phyloP scores from a whole-genome alignment of 2,113 vertebrate species.

The Papio anubis region DNA sequence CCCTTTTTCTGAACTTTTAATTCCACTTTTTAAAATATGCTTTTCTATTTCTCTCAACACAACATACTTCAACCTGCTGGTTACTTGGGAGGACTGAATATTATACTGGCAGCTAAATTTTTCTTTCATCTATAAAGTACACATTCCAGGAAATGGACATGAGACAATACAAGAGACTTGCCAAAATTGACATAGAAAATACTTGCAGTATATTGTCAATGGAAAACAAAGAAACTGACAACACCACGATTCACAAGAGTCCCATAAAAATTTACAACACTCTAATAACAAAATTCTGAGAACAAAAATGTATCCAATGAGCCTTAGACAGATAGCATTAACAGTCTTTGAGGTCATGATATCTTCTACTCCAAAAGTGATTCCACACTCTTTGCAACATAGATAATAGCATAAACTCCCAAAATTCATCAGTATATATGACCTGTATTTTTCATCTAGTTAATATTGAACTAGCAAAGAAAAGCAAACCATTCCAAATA shows the following conservation, averaged over 20 bases:
- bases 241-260: background rate
- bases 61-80: background rate
- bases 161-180: background rate
- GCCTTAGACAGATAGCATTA: background rate
- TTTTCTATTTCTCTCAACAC: background rate
- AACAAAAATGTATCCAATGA: background rate
- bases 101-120: background rate
- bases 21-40: background rate
- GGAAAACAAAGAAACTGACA: background rate
- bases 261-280: background rate
- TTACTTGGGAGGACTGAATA: background rate
- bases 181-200: slow-evolving; percentile 13
- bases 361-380: background rate
- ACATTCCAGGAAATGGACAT: background rate
- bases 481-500: background rate
- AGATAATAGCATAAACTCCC: background rate
- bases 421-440: background rate
- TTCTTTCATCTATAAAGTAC: background rate
- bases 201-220: background rate
- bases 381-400: background rate
- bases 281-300: background rate
- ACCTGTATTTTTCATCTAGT: background rate
- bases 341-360: background rate
- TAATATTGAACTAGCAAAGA: background rate
- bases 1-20: background rate